Evolutionary conservation across 2,888 invertebrate species (phyloP), one percentile per base, ranked within the genome.

Genomic region (Aphidoletes aphidimyza): DNA sequence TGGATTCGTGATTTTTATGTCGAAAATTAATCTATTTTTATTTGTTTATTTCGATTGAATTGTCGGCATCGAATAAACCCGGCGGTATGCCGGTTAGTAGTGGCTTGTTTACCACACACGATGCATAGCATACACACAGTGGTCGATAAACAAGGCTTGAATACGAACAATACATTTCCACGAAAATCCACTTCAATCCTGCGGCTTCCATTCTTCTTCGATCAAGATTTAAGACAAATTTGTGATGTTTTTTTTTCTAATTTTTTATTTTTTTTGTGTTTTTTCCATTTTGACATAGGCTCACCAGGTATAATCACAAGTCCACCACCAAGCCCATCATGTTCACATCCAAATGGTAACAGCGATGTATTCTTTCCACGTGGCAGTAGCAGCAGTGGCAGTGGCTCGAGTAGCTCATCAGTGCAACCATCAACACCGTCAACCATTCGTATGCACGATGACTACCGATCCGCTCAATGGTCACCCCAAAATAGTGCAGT

Each of bases 321-420:
- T 86, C 89, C 90, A 86, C 90, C 90, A 84, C 89, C 89, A 85
- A 90, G 90, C 85, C 90, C 90, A 85, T 89, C 89, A 2, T 90
- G 90, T 86, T 69, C 83, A 45, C 83, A 84, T 49, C 45, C 84
- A 69, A 83, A 45, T 47, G 84, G 84, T 26, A 83, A 84, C 85
- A 88, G 88, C 84, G 89, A 90, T 85, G 87, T 89, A 1, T 90
- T 90, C 86, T 90, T 90, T 86, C 89, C 90, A 84, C 88, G 88
- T 83, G 87, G 87, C 22, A 87, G 88, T 85, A 88, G 88, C 30
- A 37, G 9, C 39, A 84, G 22, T 22, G 17, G 42, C 6, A 39
- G 83, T 6, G 42, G 42, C 30, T 39, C 42, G 14, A 37, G 37
- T 36, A 81, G 81, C n/a, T 37, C 81, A 81, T 37, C 81, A 81